Evolutionary conservation across 2,888 invertebrate species (phyloP), one percentile per base, ranked within the genome.

Genomic region (Theretra japonica): DNA sequence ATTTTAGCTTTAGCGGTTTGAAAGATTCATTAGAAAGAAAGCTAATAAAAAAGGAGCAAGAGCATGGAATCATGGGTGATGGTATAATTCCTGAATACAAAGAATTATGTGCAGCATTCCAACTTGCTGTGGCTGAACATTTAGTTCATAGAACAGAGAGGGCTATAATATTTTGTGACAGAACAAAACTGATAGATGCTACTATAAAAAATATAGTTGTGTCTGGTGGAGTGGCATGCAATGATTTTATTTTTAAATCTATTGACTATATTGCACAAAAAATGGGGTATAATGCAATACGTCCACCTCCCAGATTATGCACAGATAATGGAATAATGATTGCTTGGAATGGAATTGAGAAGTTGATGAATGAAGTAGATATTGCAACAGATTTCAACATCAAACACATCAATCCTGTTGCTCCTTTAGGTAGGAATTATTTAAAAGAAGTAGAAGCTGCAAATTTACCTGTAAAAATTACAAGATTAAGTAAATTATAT

Each of bases 261-360:
- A 90, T 99, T 23, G 83, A 95, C 82, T 90, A 96, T 68, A 87
- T 99, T 75, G 97, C 97, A 78, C 83, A 94, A 21, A 94, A 96
- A 79, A 94, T 95, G 81, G 95, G 95, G 1, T 98, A 96, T 81
- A 93, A 93, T 82, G 92, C 98, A 5, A 94, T 96, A 72, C 95
- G 97, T 73, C 99, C 99, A 19, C 97, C 98, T 4, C 96, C 97
- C 28, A 95, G 95, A 83, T 95, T 98, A 15, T 99, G 99, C 87
- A 99, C 98, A 0, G 99, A 99, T 88, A 99, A 99, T 95, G 99
- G 99, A 8, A 96, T 99, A 50, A 99, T 99, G 99, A 98, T 99
- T 81, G 99, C 99, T 23, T 99, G 99, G 99, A 99, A 99, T 95
- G 99, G 98, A 11, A 94, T 98, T 70, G 99, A 99, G 91, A 97